Evolutionary conservation across 2,797 vertebrate genomes (phyloP).

Genomic region (Lepidocolaptes lacrymiger): DNA sequence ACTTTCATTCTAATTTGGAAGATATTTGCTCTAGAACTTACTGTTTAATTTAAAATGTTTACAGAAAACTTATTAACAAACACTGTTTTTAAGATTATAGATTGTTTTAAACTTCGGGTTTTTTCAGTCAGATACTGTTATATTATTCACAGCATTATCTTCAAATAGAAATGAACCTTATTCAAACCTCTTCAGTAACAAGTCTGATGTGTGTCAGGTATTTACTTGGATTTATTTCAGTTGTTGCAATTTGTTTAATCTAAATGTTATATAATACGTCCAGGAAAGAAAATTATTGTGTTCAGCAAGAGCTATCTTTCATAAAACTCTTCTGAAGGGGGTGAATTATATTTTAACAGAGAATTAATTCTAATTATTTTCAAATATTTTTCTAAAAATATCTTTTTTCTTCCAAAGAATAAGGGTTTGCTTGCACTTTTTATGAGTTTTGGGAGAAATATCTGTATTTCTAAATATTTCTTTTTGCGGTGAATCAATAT

Average conservation of each 20-base stretch:
- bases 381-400: rapidly evolving
- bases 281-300: neutral
- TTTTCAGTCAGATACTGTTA: neutral
- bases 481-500: neutral
- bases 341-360: neutral
- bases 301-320: neutral
- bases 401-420: neutral
- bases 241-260: neutral
- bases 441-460: rapidly evolving
- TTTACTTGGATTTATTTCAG: neutral
- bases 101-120: rapidly evolving
- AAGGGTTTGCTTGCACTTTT: neutral
- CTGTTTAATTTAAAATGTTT: neutral
- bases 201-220: neutral
- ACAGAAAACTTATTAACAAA: neutral
- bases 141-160: neutral
- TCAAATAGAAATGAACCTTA: neutral
- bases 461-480: neutral
- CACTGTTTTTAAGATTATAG: neutral
- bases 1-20: neutral
- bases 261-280: neutral
- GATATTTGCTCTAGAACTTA: neutral
- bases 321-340: neutral
- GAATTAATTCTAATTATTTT: neutral
- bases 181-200: neutral